These are phyloP conservation scores for Lomographa bimaculata DNA, from an alignment of 2,888 invertebrate genomes.

Conservation along the genomic window DNA sequence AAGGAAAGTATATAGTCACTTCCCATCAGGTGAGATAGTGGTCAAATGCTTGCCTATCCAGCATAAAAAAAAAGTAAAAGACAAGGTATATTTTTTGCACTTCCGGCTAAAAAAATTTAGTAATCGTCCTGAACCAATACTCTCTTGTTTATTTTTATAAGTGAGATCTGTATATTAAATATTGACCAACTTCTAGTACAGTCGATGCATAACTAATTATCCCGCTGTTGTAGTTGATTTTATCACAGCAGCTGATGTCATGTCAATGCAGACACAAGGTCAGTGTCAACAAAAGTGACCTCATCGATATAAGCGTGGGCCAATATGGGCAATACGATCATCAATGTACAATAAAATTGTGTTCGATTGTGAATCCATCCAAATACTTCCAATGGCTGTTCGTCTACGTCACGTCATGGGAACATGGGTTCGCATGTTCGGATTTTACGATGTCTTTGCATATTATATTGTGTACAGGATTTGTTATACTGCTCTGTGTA, in stretches of 20 bases:
- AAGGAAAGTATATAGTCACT: too few relatives aligned
- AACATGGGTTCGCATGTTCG: conserved; percentile 13
- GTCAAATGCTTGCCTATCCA: too few relatives aligned
- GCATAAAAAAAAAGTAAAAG: too few relatives aligned
- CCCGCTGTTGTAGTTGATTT: conserved; percentile 51
- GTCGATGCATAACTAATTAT: conserved; percentile 41
- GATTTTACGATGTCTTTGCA: conserved; percentile 10
- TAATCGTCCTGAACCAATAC: too few relatives aligned
- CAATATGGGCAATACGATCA: conserved; percentile 40
- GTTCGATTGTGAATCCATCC: conserved; percentile 51
- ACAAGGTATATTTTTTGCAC: too few relatives aligned
- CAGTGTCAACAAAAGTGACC: conserved; percentile 71
- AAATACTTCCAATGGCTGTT: too few relatives aligned
- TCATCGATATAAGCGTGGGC: conserved; percentile 65
- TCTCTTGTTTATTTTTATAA: too few relatives aligned
- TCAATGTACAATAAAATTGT: conserved; percentile 55
- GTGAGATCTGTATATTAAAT: too few relatives aligned
- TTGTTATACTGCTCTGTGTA: too few relatives aligned
- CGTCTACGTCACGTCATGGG: conserved; percentile 26
- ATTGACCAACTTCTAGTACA: conserved; percentile 12
- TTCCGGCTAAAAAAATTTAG: too few relatives aligned
- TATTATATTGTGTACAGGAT: too few relatives aligned
- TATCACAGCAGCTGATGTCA: conserved; percentile 69
- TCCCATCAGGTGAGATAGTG: too few relatives aligned
- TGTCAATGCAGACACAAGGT: conserved; percentile 68